phyloP scores from a whole-genome alignment of 2,797 vertebrate genomes.

The Bovichtus diacanthus region DNA sequence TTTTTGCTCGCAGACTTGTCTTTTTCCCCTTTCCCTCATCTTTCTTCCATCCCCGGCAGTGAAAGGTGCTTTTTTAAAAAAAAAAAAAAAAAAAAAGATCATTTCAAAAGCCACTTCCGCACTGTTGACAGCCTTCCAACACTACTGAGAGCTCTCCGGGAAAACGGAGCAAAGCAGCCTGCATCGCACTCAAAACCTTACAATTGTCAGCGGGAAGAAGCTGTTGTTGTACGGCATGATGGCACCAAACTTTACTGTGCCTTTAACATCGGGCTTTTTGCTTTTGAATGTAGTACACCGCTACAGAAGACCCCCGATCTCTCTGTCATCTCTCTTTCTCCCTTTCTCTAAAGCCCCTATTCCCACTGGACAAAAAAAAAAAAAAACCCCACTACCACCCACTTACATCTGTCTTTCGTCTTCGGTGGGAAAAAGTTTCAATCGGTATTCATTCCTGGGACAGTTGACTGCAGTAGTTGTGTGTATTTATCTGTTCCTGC shows the following conservation, averaged over 20 bases:
- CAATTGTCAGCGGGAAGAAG: constrained; percentile 23
- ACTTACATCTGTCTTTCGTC: no score
- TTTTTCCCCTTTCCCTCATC: constrained; percentile 15
- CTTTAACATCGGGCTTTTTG: background rate
- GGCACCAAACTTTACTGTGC: background rate
- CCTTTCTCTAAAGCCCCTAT: no score
- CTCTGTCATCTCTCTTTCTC: background rate
- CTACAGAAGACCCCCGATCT: background rate
- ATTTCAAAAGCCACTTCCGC: constrained; percentile 40
- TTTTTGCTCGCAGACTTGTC: constrained; percentile 34
- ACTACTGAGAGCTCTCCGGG: constrained; percentile 42
- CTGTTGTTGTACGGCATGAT: background rate
- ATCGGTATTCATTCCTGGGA: no score
- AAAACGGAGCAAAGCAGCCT: constrained; percentile 42
- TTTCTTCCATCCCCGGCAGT: constrained; percentile 23
- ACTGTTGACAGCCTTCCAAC: constrained; percentile 45
- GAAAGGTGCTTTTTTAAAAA: constrained; percentile 13
- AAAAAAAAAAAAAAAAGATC: constrained; percentile 6
- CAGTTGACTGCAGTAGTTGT: no score
- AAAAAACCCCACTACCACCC: no score
- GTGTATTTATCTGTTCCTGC: no score
- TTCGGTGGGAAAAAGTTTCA: no score
- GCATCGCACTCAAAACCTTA: constrained; percentile 18
- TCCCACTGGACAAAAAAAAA: no score
- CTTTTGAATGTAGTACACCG: background rate